Evolutionary conservation across 2,113 vertebrate genomes (phyloP), one percentile per base, ranked within the genome.

Genomic region (Neotoma lepida): DNA sequence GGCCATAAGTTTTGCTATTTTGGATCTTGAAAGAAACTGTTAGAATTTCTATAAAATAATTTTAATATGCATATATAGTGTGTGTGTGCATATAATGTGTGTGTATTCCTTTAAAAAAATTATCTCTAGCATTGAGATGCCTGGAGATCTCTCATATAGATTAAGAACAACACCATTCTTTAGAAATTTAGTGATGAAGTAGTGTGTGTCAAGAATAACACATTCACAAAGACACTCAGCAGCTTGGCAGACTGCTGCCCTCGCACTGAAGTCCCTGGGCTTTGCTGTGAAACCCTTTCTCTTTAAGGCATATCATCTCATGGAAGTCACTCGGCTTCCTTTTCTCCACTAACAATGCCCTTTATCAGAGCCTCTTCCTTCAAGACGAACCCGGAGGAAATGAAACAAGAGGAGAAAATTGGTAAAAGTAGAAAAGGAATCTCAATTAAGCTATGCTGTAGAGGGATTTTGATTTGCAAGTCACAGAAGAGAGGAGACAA

Each of bases 291-390:
- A 93, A 28, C 68, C 56, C 44, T 84, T 94, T 74, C 54, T 89
- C 66, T 93, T 88, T 81, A 93, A 94, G 20, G 63, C 49, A 46
- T 39, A 54, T 70, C 58, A 51, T 88, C 81, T 91, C 66, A 70
- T 39, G 44, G n/a, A 86, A 89, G 44, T 86, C 49, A 20, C 33
- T 35, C 41, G 74, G n/a, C 56, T 95, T 93, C 89, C 66, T 91
- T 86, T 64, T 39, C 77, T 84, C 78, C 9, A 77, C 24, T 56
- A 94, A 58, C 28, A 95, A 86, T 78, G 89, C 56, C 51, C 35
- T 86, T 93, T 76, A 95, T 76, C 84, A 82, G 22, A 93, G 20
- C 13, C 39, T 90, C 76, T 85, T 89, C 87, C 91, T 95, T 89
- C 64, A 68, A 26, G 22, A 89, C 85, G 58, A 93, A 89, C 28